Conservation (phyloP, 2,888 invertebrate genomes). For the Caenorhabditis sp. region DNA sequence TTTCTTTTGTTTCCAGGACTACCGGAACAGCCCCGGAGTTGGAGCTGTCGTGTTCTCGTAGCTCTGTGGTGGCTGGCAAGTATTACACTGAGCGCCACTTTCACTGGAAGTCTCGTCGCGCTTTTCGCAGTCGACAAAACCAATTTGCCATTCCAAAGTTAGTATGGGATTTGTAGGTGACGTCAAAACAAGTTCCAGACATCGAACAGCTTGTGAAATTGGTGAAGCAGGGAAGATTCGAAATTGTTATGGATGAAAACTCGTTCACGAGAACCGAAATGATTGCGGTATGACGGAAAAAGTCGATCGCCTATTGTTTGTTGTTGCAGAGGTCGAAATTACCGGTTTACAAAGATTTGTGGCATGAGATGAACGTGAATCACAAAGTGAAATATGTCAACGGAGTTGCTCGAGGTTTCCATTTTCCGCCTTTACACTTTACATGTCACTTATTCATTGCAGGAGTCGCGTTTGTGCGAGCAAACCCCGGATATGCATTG, state of each 20-base stretch:
- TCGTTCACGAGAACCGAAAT: conserved; percentile 68
- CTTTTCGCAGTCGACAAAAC: conserved; percentile 75
- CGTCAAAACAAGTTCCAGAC: conserved; percentile 45
- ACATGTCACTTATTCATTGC: conserved; percentile 26
- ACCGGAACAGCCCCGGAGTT: conserved; percentile 70
- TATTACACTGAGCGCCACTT: conserved; percentile 74
- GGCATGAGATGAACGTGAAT: conserved; percentile 70
- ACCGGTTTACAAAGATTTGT: conserved; percentile 64
- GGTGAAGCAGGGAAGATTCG: conserved; percentile 65
- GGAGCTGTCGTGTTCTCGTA: conserved; percentile 73
- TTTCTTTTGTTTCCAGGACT: conserved; percentile 62
- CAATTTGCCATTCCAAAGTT: conserved; percentile 71
- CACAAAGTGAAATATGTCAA: conserved; percentile 67
- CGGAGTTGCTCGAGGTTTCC: conserved; percentile 61
- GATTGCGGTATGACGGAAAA: conserved; percentile 58
- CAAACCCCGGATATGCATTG: conserved; percentile 62
- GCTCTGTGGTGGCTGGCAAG: conserved; percentile 75
- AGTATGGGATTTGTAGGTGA: neutral
- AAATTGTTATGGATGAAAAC: conserved; percentile 69
- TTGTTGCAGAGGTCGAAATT: conserved; percentile 60
- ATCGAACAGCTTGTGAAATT: conserved; percentile 66
- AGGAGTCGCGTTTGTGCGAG: conserved; percentile 64
- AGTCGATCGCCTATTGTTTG: neutral
- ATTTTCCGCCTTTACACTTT: neutral
- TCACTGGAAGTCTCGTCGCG: conserved; percentile 76